phyloP scores from a whole-genome alignment of 30 jellyfish, hydroid and myxozoan species.

The Morbakka virulenta region DNA sequence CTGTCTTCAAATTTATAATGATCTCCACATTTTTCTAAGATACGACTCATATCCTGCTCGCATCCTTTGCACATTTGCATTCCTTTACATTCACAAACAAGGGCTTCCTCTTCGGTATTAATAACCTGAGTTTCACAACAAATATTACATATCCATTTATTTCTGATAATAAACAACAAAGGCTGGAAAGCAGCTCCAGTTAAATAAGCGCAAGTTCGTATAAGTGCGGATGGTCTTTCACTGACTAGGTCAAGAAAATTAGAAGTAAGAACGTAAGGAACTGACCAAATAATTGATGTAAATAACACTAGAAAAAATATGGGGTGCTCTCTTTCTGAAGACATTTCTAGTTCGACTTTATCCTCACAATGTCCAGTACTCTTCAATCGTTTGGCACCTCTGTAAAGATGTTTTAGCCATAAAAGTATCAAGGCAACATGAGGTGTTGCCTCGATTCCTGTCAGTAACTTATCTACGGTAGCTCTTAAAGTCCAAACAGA shows the following conservation, averaged over 20 bases:
- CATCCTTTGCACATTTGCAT: slow-evolving; percentile 63
- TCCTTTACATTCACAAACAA: slow-evolving; percentile 66
- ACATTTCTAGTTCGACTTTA: slow-evolving; percentile 5
- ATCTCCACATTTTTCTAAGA: slow-evolving; percentile 18
- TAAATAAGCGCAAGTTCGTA: slow-evolving; percentile 62
- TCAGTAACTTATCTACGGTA: slow-evolving; percentile 65
- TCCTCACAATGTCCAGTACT: slow-evolving; percentile 37
- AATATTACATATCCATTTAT: slow-evolving; percentile 10
- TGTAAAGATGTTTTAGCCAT: slow-evolving; percentile 65
- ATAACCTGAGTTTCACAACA: slow-evolving; percentile 64
- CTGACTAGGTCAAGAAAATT: slow-evolving; percentile 43
- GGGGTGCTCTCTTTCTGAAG: slow-evolving; percentile 71
- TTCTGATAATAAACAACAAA: slow-evolving; percentile 39
- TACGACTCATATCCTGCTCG: slow-evolving; percentile 62
- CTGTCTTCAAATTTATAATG: slow-evolving; percentile 57
- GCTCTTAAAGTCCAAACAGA: slow-evolving; percentile 50
- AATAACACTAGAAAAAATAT: slow-evolving; percentile 65
- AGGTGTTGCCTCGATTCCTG: slow-evolving; percentile 61
- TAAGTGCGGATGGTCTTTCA: slow-evolving; percentile 29
- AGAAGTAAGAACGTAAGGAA: slow-evolving; percentile 67
- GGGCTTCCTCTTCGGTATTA: slow-evolving; percentile 58
- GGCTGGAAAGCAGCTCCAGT: slow-evolving; percentile 60
- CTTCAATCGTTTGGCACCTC: slow-evolving; percentile 51
- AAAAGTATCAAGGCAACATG: slow-evolving; percentile 53
- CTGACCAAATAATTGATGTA: slow-evolving; percentile 66